Conservation (phyloP, 2,797 vertebrate genomes). For the Hypotaenidia okinawae region DNA sequence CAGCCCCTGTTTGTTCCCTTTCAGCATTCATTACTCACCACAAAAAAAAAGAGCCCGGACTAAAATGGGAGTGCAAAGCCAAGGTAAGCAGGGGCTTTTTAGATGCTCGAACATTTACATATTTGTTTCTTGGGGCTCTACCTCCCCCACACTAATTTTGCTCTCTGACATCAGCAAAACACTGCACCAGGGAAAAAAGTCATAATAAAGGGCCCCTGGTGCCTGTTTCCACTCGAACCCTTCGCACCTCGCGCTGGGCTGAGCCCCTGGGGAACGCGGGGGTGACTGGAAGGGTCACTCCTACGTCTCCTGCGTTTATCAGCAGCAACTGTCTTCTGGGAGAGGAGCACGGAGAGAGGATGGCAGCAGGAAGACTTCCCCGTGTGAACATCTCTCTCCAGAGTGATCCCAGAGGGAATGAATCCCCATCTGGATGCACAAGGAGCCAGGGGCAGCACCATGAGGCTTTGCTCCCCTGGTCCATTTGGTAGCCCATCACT, state of each 20-base stretch:
- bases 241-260: not conserved
- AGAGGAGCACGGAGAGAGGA: not conserved
- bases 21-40: not conserved
- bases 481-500: not conserved
- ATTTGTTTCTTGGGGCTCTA: not conserved
- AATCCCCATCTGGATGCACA: fast-evolving
- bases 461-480: not conserved
- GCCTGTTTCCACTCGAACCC: not conserved
- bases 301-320: too few relatives aligned
- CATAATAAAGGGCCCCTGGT: not conserved
- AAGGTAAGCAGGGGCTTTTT: not conserved
- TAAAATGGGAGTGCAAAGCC: fast-evolving
- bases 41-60: not conserved
- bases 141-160: not conserved
- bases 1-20: not conserved
- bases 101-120: conserved; percentile 32
- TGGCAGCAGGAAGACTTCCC: fast-evolving
- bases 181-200: fast-evolving
- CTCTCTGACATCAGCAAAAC: not conserved
- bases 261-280: too few relatives aligned
- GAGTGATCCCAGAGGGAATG: fast-evolving
- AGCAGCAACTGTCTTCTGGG: too few relatives aligned
- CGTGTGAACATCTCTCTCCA: fast-evolving
- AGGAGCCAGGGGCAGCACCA: fast-evolving
- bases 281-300: too few relatives aligned